Conservation (phyloP, 2,797 vertebrate species). For the Myripristis jacobus region DNA sequence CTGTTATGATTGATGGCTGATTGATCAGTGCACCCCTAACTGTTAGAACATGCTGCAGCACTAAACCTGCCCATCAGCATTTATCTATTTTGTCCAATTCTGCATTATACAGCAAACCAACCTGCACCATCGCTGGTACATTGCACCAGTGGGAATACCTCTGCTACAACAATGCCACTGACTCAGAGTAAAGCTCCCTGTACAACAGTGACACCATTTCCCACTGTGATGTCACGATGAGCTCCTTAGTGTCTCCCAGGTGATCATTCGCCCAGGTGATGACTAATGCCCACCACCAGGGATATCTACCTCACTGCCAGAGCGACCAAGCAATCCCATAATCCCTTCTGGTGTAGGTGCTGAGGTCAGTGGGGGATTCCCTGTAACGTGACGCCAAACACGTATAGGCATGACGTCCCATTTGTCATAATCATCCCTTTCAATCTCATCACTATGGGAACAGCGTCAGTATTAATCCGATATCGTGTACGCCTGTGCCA, state of each 20-base stretch:
- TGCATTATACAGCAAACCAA: not conserved
- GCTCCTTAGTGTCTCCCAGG: slow-evolving; percentile 67
- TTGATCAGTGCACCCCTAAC: slow-evolving; percentile 5
- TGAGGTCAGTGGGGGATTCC: slow-evolving; percentile 65
- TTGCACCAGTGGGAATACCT: slow-evolving; percentile 48
- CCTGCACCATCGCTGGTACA: not conserved
- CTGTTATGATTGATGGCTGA: slow-evolving; percentile 15
- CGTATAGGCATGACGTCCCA: slow-evolving; percentile 10
- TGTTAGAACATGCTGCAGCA: slow-evolving; percentile 7
- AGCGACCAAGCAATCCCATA: slow-evolving; percentile 65
- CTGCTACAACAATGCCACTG: slow-evolving; percentile 29
- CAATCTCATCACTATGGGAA: slow-evolving; percentile 16
- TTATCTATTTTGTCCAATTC: not conserved
- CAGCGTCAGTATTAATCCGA: slow-evolving; percentile 19
- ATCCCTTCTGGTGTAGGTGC: slow-evolving; percentile 51
- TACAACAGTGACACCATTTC: slow-evolving; percentile 56
- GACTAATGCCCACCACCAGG: slow-evolving; percentile 56
- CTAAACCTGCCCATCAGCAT: slow-evolving; percentile 5
- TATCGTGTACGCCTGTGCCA: not conserved
- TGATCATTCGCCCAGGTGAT: slow-evolving; percentile 60
- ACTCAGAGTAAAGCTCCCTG: slow-evolving; percentile 50
- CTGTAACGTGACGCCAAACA: slow-evolving; percentile 21
- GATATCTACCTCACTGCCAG: slow-evolving; percentile 58
- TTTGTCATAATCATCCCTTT: slow-evolving; percentile 23
- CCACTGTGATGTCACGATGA: slow-evolving; percentile 48